Evolutionary conservation across 2,888 invertebrate species (phyloP), one percentile per base, ranked within the genome.

Genomic region (Dynastes tityus): DNA sequence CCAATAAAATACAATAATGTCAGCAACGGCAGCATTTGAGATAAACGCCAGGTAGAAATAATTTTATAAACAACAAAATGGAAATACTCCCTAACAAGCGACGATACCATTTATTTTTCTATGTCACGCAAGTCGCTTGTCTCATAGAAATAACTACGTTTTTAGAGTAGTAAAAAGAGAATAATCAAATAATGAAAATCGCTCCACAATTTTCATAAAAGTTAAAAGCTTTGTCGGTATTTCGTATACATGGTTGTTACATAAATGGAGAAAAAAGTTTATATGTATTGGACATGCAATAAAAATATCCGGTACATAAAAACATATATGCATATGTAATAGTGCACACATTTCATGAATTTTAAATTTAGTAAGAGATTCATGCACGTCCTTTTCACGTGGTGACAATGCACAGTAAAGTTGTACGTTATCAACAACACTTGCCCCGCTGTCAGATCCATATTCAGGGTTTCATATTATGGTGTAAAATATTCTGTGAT

Each of bases 51-150:
- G 27, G n/a, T 65, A 40, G 13, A 55, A 55, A 55, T 55, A 65
- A 65, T 40, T 13, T 40, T 65, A 65, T 65, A 40, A 40, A 65
- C 40, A 65, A 65, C 37, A 65, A 65, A 65, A 65, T 65, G 13
- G 16, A 55, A 55, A 55, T n/a, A 16, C 37, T 65, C 13, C 13
- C 32, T 32, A 64, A 64, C 37, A 11, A 9, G 22, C 40, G 65
- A 13, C 37, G 32, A 5, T 9, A 13, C n/a, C 9, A n/a, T 65
- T 64, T 40, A 65, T 65, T 40, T 65, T 64, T 40, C 2, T 1
- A 37, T 37, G 65, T 65, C 65, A 65, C 65, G 65, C 65, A n/a
- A 40, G 4, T 16, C 13, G n/a, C 16, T 64, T 64, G 16, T 13
- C 2, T n/a, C 3, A 55, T 55, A 51, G n/a, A 51, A 13, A 51